Evolutionary conservation across 2,888 invertebrate genomes (phyloP).

Genomic region (Micoletzkya japonica): DNA sequence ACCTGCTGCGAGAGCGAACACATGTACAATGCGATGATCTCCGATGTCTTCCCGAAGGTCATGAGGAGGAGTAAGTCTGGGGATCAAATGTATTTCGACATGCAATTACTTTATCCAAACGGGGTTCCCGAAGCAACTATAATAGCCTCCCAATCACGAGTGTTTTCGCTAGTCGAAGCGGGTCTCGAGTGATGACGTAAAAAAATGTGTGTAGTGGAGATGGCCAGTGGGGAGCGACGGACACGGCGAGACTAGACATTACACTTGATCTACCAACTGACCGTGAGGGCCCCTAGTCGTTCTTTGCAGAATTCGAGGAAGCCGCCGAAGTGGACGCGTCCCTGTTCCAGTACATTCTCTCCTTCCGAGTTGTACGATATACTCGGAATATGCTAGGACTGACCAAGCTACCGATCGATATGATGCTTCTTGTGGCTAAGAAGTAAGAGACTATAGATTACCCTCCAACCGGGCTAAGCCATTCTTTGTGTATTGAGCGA

Average conservation of each 20-base stretch:
- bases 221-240: background rate
- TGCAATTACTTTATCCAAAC: no score
- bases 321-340: conserved; percentile 38
- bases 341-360: conserved; percentile 46
- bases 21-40: conserved; percentile 31
- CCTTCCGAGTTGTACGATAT: conserved; percentile 51
- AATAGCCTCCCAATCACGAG: no score
- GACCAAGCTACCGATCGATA: conserved; percentile 44
- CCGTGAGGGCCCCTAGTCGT: background rate
- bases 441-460: conserved; percentile 31
- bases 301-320: conserved; percentile 21
- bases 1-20: conserved; percentile 54
- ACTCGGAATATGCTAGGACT: conserved; percentile 40
- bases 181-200: no score
- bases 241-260: background rate
- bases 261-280: background rate
- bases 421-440: conserved; percentile 39
- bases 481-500: no score
- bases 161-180: no score
- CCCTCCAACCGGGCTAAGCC: background rate
- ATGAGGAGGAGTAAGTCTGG: conserved; percentile 43
- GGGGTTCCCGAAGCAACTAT: no score
- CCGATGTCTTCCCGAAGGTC: conserved; percentile 37
- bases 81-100: no score
- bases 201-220: background rate